Conservation (phyloP, 2,797 vertebrate genomes). For the Adrianichthys oophorus region DNA sequence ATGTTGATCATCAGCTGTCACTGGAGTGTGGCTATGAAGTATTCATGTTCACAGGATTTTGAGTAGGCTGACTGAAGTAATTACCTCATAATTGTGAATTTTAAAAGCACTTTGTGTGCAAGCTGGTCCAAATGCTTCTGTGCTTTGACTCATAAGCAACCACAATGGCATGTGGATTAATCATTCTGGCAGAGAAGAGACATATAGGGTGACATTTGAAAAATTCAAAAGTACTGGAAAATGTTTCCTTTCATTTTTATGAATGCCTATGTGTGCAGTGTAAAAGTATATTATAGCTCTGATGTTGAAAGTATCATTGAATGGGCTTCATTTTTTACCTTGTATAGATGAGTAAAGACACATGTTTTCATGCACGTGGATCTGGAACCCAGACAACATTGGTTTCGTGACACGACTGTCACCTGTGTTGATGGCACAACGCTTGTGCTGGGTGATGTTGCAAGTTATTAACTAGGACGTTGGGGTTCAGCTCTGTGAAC, state of each 20-base stretch:
- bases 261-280: background rate
- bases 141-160: slow-evolving; percentile 4
- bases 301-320: slow-evolving; percentile 9
- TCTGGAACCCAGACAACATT: background rate
- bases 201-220: too few species aligned
- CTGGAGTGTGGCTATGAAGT: slow-evolving; percentile 39
- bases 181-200: too few species aligned
- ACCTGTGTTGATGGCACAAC: slow-evolving; percentile 42
- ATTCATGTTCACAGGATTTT: slow-evolving; percentile 25
- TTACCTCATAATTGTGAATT: slow-evolving; percentile 10
- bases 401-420: slow-evolving; percentile 49
- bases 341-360: slow-evolving; percentile 19
- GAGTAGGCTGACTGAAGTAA: slow-evolving; percentile 17
- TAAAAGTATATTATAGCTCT: slow-evolving; percentile 7
- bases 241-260: background rate
- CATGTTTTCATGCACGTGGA: slow-evolving; percentile 24
- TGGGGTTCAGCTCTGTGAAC: slow-evolving; percentile 58
- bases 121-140: slow-evolving; percentile 3
- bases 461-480: slow-evolving; percentile 62
- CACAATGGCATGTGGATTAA: too few species aligned
- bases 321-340: slow-evolving; percentile 14
- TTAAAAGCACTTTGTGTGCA: slow-evolving; percentile 5
- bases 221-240: too few species aligned
- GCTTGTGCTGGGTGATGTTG: slow-evolving; percentile 36
- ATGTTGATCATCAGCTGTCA: slow-evolving; percentile 50